These are phyloP conservation scores for Megalurothrips usitatus DNA, from an alignment of 2,888 invertebrate species.

Conservation along the genomic window DNA sequence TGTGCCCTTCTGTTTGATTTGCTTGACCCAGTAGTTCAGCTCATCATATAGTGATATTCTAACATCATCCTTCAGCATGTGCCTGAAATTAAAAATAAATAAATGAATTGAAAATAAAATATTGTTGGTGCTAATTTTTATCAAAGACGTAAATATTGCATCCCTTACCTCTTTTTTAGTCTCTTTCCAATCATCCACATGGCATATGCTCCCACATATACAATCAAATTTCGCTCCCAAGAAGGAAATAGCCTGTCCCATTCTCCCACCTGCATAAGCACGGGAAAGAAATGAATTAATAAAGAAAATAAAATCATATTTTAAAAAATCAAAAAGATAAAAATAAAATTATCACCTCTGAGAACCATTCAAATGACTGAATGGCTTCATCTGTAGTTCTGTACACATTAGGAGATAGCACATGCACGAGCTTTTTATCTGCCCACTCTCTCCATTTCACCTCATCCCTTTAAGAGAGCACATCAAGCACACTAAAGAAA, in stretches of 20 bases:
- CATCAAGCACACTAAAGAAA: slow-evolving; percentile 5
- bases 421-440: slow-evolving; percentile 84
- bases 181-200: slow-evolving; percentile 92
- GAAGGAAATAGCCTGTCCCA: slow-evolving; percentile 85
- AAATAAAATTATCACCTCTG: slow-evolving; percentile 52
- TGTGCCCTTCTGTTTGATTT: slow-evolving; percentile 62
- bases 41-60: slow-evolving; percentile 86
- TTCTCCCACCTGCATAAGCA: slow-evolving; percentile 61
- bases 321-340: slow-evolving; percentile 12
- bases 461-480: slow-evolving; percentile 66
- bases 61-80: slow-evolving; percentile 82
- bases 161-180: slow-evolving; percentile 68
- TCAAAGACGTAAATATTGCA: slow-evolving; percentile 13
- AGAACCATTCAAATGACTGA: slow-evolving; percentile 92
- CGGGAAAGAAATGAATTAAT: slow-evolving; percentile 11
- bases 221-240: slow-evolving; percentile 80
- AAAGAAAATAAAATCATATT: neutral
- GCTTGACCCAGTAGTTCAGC: slow-evolving; percentile 71
- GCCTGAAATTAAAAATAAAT: slow-evolving; percentile 50
- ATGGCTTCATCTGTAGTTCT: slow-evolving; percentile 77
- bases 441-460: slow-evolving; percentile 95
- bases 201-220: slow-evolving; percentile 86
- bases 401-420: slow-evolving; percentile 95
- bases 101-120: neutral
- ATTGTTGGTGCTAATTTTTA: neutral